Evolutionary conservation across 2,888 invertebrate species (phyloP), one percentile per base, ranked within the genome.

Genomic region (Cephalotes varians): DNA sequence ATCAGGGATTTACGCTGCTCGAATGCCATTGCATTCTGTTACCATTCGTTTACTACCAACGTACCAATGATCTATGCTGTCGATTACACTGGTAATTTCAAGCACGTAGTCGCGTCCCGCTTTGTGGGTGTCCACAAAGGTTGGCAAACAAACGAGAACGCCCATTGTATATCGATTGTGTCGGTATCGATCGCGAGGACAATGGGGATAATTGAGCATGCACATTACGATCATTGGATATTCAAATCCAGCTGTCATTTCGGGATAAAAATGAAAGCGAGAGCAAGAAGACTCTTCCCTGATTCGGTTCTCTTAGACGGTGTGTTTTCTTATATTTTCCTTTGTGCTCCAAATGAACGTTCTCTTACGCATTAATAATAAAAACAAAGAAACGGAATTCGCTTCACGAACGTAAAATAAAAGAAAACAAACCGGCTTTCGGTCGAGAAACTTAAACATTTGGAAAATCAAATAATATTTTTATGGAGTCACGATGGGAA

Each of bases 91-190:
- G 62, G 44, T 81, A 83, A 89, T 89, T 89, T 87, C 79, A 51
- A 74, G 85, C 89, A 89, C 89, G 88, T 88, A 88, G 64, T 65
- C 81, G 64, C 82, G 77, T 74, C 67, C 82, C 81, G 86, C 85
- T 88, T 86, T 88, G 88, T 65, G 83, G 82, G 71, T 51, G 67
- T 40, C 81, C 84, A 81, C 77, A 79, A 81, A 82, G 84, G 82
- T 85, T 82, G 54, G 84, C 89, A 88, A 89, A 89, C 89, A 89
- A 86, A 89, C 88, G 86, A 87, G 84, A 87, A 85, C 84, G 89
- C 77, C 83, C 85, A 74, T 87, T 89, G 85, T 89, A 83, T 87
- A 89, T 89, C 89, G 88, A 89, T 87, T 85, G 83, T 71, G 88
- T 86, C 87, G 85, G 87, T 87, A 85, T 89, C 87, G 88, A 89